Evolutionary conservation across 1,140 invertebrate species (phyloP).

Genomic region (Calosoma granatense): DNA sequence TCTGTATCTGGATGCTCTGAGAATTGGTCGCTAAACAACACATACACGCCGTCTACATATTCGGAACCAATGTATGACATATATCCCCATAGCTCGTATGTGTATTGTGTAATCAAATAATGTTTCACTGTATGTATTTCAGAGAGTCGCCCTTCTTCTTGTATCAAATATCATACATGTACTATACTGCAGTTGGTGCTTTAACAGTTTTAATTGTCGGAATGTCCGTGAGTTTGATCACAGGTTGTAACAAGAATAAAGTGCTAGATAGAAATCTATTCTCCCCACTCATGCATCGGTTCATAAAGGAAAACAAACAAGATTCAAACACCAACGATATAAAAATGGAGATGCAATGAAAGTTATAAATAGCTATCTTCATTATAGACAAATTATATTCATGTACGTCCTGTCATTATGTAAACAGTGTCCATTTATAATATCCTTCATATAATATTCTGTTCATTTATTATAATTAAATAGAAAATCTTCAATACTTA

Average conservation of each 20-base stretch:
- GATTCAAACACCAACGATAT: background rate
- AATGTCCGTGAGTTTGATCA: slow-evolving; percentile 32
- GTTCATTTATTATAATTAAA: too few relatives aligned
- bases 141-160: slow-evolving; percentile 38
- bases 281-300: slow-evolving; percentile 30
- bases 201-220: slow-evolving; percentile 56
- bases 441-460: too few relatives aligned
- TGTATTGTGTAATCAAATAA: slow-evolving; percentile 10
- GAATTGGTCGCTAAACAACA: slow-evolving; percentile 27
- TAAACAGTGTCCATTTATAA: too few relatives aligned
- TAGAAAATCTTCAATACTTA: too few relatives aligned
- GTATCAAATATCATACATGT: slow-evolving; percentile 54
- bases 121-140: too few relatives aligned
- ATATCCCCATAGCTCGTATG: background rate
- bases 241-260: slow-evolving; percentile 24
- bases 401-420: too few relatives aligned
- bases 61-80: background rate
- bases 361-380: too few relatives aligned
- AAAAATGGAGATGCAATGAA: background rate
- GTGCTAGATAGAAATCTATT: slow-evolving; percentile 32
- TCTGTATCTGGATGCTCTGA: slow-evolving; percentile 50
- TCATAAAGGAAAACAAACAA: slow-evolving; percentile 17
- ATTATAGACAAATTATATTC: too few relatives aligned
- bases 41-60: background rate
- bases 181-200: slow-evolving; percentile 57